Base-by-base conservation (phyloP, 2,888 invertebrate genomes). In the Pandemis heparana region DNA sequence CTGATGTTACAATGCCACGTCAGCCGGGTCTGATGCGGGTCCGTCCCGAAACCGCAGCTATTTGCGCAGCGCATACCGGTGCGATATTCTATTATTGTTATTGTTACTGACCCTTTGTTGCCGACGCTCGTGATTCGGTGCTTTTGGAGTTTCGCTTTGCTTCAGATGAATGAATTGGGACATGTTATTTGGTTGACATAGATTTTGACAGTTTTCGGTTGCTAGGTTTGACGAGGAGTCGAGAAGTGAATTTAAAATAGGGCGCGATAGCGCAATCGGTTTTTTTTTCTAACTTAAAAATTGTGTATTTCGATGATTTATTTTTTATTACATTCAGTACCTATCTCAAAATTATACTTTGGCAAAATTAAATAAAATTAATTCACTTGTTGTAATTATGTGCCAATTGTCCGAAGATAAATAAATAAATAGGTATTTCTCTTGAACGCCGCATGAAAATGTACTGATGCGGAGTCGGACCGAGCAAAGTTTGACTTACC, bases 21-120 rank as follows among this genome's bases (percentile, higher is more conserved):
- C 61, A 69, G 43, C 43, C n/a, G 53, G 16, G 62, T 5, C 39
- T 62, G 70, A 70, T 62, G 62, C 51, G 70, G 70, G 70, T 53
- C 62, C 7, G 2, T 12, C 12, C 9, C 41, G 5, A 12, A 32
- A 4, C 10, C 41, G 18, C 41, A 10, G 16, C 41, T 62, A 61
- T 61, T 41, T 39, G 62, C 41, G 41, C 41, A 7, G 16, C 41
- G 7, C 60, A 32, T 3, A 32, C 14, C 23, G 23, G 51, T 53
- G 8, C 14, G 60, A n/a, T 32, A 59, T 60, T 60, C 38, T 60
- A 60, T 38, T 60, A 60, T 38, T 12, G 56, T 53, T 23, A 56
- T 56, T 18, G 56, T 2, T 56, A 56, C 10, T 56, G 56, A 23
- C 56, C 56, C 23, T 56, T 56, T 56, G 53, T 56, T 23, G 53